Evolutionary conservation across 30 jellyfish, hydroid and myxozoan genomes (phyloP).

Genomic region (Cassiopea andromeda): DNA sequence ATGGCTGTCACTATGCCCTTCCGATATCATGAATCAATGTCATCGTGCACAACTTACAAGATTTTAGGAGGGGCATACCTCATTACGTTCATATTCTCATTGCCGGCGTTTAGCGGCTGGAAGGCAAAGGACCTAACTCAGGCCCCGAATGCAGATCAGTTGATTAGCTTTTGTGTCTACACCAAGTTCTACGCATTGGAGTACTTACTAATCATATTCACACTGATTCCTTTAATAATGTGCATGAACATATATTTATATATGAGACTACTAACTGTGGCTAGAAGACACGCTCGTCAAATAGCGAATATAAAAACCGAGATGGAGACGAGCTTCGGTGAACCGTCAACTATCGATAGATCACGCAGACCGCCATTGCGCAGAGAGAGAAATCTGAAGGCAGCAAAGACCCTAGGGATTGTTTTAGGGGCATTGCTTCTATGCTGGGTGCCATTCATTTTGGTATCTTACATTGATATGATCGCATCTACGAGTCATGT

Average conservation of each 20-base stretch:
- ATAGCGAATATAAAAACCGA: constrained; percentile 69
- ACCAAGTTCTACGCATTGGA: constrained; percentile 83
- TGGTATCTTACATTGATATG: constrained; percentile 65
- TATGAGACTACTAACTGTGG: constrained; percentile 65
- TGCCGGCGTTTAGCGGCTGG: constrained; percentile 90
- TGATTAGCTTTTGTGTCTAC: constrained; percentile 78
- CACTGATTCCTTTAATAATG: constrained; percentile 50
- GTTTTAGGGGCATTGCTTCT: constrained; percentile 78
- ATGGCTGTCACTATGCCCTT: constrained; percentile 84
- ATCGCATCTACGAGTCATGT: background rate
- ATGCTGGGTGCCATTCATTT: constrained; percentile 90
- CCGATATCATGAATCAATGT: constrained; percentile 72
- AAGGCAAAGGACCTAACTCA: constrained; percentile 26
- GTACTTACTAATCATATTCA: constrained; percentile 45
- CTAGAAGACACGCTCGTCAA: constrained; percentile 83
- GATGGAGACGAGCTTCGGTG: constrained; percentile 69
- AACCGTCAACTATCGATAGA: constrained; percentile 5
- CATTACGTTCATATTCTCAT: constrained; percentile 44
- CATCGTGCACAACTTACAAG: constrained; percentile 47
- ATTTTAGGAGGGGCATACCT: constrained; percentile 58
- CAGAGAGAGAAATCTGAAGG: constrained; percentile 78
- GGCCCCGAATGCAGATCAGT: constrained; percentile 12
- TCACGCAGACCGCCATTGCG: constrained; percentile 50
- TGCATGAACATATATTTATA: constrained; percentile 68
- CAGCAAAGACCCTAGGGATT: constrained; percentile 91